A percentile compares a stretch with the other conserved stretches of the same genome.
phyloP scores from a whole-genome alignment of 2,113 vertebrate genomes.

The Eonycteris spelaea region DNA sequence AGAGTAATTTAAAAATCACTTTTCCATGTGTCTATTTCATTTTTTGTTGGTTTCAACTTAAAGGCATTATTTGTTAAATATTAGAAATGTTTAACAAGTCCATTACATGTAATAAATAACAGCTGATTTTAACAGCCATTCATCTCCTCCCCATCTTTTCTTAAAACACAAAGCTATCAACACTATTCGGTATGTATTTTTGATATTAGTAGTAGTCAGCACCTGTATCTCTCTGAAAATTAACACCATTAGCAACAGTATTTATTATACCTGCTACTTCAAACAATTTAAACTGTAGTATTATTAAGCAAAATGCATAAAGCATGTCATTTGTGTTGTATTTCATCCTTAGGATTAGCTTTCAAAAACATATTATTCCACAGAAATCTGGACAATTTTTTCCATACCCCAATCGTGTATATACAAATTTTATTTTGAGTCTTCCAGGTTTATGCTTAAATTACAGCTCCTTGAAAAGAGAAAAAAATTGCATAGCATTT shows the following conservation, averaged over 20 bases:
- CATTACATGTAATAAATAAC: conserved; percentile 87
- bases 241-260: conserved; percentile 84
- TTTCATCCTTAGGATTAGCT: conserved; percentile 82
- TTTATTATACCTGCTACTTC: conserved; percentile 85
- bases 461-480: conserved; percentile 81
- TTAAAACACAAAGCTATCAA: conserved; percentile 88
- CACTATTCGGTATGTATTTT: conserved; percentile 82
- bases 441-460: conserved; percentile 86
- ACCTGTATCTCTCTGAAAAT: conserved; percentile 86
- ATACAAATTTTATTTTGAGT: conserved; percentile 83
- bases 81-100: conserved; percentile 90
- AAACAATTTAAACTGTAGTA: conserved; percentile 83
- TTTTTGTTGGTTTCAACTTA: conserved; percentile 85
- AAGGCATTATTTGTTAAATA: conserved; percentile 88
- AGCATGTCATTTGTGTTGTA: conserved; percentile 86
- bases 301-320: conserved; percentile 85
- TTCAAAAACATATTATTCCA: conserved; percentile 86
- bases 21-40: conserved; percentile 86
- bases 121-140: conserved; percentile 86
- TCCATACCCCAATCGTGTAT: conserved; percentile 85
- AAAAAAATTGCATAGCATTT: conserved; percentile 84
- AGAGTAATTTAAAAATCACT: conserved; percentile 86
- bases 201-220: conserved; percentile 88
- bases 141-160: conserved; percentile 80
- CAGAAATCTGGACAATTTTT: conserved; percentile 83